Percentiles rank a stretch among this genome's conserved stretches.
phyloP scores from a whole-genome alignment of 2,888 invertebrate genomes.

The Hydroisotoma schaefferi region DNA sequence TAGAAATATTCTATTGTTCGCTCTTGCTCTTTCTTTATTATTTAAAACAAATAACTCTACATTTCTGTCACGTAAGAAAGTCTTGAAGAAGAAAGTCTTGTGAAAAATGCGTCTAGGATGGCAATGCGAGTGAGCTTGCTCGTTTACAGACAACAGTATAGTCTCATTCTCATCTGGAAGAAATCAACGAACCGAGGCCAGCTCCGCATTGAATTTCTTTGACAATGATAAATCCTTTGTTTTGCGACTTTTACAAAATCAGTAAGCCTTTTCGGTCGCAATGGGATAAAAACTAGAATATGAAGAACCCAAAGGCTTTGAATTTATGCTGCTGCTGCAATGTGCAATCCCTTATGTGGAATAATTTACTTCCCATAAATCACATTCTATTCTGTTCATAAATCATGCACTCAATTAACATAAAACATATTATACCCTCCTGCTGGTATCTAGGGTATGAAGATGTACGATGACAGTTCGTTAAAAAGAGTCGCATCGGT shows the following conservation, averaged over 20 bases:
- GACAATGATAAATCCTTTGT: slow-evolving; percentile 8
- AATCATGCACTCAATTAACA: slow-evolving; percentile 19
- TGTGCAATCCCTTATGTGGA: not conserved
- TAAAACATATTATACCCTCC: slow-evolving; percentile 5
- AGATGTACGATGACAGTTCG: no score
- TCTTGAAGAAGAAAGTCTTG: no score
- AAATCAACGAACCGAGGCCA: slow-evolving; percentile 30
- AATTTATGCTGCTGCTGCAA: slow-evolving; percentile 1
- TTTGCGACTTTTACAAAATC: slow-evolving; percentile 3
- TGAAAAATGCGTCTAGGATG: no score
- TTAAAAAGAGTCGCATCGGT: not conserved
- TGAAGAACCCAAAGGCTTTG: not conserved
- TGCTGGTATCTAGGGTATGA: not conserved
- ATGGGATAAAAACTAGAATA: no score
- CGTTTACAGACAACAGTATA: no score
- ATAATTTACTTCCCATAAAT: slow-evolving; percentile 25
- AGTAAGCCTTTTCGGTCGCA: no score
- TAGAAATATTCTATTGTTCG: no score
- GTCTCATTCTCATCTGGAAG: not conserved
- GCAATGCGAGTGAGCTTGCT: no score
- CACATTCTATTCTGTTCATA: slow-evolving; percentile 19
- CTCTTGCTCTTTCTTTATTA: no score
- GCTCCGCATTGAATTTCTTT: slow-evolving; percentile 5
- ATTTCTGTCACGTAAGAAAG: no score
- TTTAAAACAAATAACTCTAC: no score